Conservation (phyloP, 2,113 vertebrate genomes). For the Antidorcas marsupialis region DNA sequence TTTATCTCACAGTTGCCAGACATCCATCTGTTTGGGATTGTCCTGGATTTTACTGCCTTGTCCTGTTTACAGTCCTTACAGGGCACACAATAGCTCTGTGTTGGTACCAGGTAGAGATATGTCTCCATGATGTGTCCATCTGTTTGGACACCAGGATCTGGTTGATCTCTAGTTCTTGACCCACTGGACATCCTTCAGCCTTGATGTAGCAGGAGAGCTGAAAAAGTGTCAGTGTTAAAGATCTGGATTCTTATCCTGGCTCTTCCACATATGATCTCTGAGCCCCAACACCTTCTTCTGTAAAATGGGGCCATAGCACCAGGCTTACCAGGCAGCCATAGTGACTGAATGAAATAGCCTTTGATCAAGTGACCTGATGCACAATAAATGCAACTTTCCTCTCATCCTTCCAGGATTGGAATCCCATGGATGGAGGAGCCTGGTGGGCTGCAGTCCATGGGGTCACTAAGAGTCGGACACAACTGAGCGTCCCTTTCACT, state of each 20-base stretch:
- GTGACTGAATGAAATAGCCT: background rate
- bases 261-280: background rate
- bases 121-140: background rate
- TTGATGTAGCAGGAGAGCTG: background rate
- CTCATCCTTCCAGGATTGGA: background rate
- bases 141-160: background rate
- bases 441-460: too few species aligned
- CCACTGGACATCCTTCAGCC: background rate
- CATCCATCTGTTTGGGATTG: background rate
- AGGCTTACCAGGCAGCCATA: background rate
- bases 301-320: background rate
- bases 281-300: background rate
- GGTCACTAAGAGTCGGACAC: too few species aligned
- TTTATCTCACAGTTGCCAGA: constrained; percentile 53
- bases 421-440: too few species aligned
- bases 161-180: background rate
- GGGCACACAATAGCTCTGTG: background rate
- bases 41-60: constrained; percentile 44
- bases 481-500: too few species aligned
- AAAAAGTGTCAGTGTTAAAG: background rate
- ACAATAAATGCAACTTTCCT: background rate
- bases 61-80: constrained; percentile 40
- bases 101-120: background rate
- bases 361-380: background rate
- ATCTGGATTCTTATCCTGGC: background rate